Percentiles rank a stretch among this genome's conserved stretches.
Conservation (phyloP, 1,140 invertebrate species). For the Trachelipus rathkii region DNA sequence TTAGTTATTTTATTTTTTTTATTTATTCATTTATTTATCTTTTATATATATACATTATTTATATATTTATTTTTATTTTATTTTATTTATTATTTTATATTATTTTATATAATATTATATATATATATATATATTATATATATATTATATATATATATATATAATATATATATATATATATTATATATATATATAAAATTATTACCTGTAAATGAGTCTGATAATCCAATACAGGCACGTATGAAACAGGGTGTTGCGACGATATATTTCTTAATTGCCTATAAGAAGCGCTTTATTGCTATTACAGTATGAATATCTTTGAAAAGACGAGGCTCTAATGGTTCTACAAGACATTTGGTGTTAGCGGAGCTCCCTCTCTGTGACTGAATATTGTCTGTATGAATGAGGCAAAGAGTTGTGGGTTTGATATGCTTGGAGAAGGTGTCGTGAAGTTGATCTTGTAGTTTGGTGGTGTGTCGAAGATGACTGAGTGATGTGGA, state of each 20-base stretch:
- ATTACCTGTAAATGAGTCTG: not conserved
- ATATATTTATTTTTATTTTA: too few species aligned
- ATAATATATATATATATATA: too few species aligned
- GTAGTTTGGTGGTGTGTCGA: not conserved
- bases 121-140: too few species aligned
- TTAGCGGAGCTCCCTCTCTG: not conserved
- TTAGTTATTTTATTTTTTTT: too few species aligned
- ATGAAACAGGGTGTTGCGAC: not conserved
- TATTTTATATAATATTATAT: too few species aligned
- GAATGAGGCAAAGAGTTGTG: not conserved
- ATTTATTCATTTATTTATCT: too few species aligned
- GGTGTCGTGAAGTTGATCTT: too few species aligned
- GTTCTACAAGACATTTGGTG: not conserved
- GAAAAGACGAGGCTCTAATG: not conserved
- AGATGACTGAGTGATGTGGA: not conserved
- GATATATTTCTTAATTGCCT: not conserved
- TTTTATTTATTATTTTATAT: too few species aligned
- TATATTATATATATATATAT: too few species aligned
- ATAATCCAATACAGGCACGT: not conserved
- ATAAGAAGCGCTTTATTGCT: not conserved
- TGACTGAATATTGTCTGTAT: not conserved
- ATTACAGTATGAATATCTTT: not conserved
- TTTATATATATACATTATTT: too few species aligned
- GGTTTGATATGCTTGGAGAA: too few species aligned
- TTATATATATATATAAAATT: not conserved